A percentile compares a stretch with the other conserved stretches of the same genome.
These are phyloP conservation scores for Orchesella flavescens DNA, from an alignment of 2,888 invertebrate genomes.

Conservation along the genomic window DNA sequence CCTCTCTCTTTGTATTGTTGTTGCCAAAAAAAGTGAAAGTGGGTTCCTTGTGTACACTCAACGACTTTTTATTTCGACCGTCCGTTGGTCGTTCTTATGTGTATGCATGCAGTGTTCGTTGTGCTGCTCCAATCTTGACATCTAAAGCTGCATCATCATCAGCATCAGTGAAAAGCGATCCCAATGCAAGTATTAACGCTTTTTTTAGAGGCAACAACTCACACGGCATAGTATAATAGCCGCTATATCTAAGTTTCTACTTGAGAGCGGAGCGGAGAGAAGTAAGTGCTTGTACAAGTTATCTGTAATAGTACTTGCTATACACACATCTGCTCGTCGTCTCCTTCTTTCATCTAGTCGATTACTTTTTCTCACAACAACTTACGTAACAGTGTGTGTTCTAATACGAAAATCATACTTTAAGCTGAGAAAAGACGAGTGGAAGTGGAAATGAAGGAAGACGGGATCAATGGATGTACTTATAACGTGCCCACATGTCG, in stretches of 20 bases:
- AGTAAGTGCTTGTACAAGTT: too few species aligned
- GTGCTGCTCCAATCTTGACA: conserved; percentile 40
- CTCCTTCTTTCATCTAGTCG: conserved; percentile 23
- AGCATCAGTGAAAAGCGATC: conserved; percentile 30
- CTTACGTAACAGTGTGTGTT: too few species aligned
- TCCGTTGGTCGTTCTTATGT: too few species aligned
- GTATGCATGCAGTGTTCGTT: too few species aligned
- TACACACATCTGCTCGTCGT: too few species aligned
- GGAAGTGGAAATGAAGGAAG: conserved; percentile 28
- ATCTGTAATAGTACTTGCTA: too few species aligned
- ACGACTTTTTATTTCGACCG: too few species aligned
- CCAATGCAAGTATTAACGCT: conserved; percentile 16
- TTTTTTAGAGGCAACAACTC: not conserved
- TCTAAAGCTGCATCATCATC: conserved; percentile 49
- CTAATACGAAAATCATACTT: too few species aligned
- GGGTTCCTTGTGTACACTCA: not conserved
- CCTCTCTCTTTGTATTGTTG: not conserved
- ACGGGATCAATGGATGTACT: conserved; percentile 1
- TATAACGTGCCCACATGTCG: not conserved
- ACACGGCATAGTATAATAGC: not conserved
- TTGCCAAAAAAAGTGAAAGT: conserved; percentile 17
- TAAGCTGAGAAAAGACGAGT: too few species aligned
- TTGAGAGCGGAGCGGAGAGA: too few species aligned
- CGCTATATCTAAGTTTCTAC: too few species aligned
- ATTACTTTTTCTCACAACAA: conserved; percentile 24